Evolutionary conservation across 92 coral and sea anemone species (phyloP), one percentile per base, ranked within the genome.

Genomic region (Zoanthus solanderi): DNA sequence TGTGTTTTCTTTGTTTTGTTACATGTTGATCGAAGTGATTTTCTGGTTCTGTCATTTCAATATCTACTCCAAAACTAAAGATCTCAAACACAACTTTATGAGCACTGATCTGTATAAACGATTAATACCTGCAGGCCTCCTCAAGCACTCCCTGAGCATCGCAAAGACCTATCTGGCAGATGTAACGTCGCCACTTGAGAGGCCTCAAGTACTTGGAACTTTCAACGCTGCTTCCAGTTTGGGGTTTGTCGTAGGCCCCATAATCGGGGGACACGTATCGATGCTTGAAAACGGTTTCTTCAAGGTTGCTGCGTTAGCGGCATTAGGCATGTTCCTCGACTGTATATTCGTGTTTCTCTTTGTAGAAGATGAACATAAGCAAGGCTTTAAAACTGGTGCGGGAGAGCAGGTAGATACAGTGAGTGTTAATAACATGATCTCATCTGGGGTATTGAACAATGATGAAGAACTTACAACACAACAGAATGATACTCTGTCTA

Each of bases 161-260:
- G 87, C 96, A 15, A 97, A 93, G 89, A 95, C 98, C 14, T 94
- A 89, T 47, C 90, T 97, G 18, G 95, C 99, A 8, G 99, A 97
- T 67, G 71, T 95, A 14, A 91, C 96, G n/a, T 79, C 95, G 18
- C 90, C 94, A 15, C 87, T 91, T 4, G 95, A 97, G 66, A 90
- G 92, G 28, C 93, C 98, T 28, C 82, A 89, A 52, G 95, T 95
- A 42, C 89, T 97, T 75, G 99, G 99, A 48, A 95, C 88, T 63
- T 95, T 97, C 84, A 97, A 97, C 79, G 98, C 99, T 15, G 68
- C 93, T 56, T 92, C 98, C 56, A 97, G 97, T 61, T 89, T 94
- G 11, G 99, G 99, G 72, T 97, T 97, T 72, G 94, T 95, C n/a
- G 84, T 97, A 52, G 99, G 96, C 17, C 99, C 99, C 13, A 57